These are phyloP conservation scores for Sinohyriopsis cumingii DNA, from an alignment of 2,888 invertebrate species.

Conservation along the genomic window DNA sequence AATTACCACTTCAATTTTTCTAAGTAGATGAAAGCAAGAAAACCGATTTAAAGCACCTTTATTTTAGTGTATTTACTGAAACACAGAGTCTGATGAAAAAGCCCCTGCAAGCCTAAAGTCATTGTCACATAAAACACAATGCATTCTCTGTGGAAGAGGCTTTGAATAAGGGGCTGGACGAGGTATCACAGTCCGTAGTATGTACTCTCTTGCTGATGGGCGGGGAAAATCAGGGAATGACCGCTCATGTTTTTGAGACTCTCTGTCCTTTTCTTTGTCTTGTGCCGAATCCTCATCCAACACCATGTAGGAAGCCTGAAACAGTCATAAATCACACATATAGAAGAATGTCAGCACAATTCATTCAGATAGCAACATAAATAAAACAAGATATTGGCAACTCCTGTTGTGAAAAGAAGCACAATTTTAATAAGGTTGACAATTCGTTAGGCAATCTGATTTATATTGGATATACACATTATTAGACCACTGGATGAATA, in stretches of 20 bases:
- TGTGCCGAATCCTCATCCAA: constrained; percentile 70
- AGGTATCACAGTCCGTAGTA: constrained; percentile 77
- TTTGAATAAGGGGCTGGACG: constrained; percentile 79
- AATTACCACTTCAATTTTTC: too few species aligned
- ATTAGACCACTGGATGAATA: too few species aligned
- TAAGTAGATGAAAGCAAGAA: too few species aligned
- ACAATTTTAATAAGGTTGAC: too few species aligned
- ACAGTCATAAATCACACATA: constrained; percentile 15
- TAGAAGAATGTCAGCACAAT: background rate
- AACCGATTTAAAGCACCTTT: too few species aligned
- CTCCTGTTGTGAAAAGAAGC: background rate
- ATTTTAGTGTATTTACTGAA: constrained; percentile 66
- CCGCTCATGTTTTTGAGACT: constrained; percentile 20
- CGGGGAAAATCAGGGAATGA: constrained; percentile 74
- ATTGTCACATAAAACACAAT: constrained; percentile 80
- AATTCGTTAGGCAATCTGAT: too few species aligned
- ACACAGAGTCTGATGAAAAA: constrained; percentile 85
- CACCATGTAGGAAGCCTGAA: constrained; percentile 75
- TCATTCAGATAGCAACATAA: background rate
- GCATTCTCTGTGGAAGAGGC: constrained; percentile 80
- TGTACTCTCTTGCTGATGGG: constrained; percentile 79
- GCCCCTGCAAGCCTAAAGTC: constrained; percentile 84
- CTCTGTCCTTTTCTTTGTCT: constrained; percentile 31
- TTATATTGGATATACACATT: too few species aligned
- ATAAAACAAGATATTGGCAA: background rate